Evolutionary conservation across 2,888 invertebrate species (phyloP).

Genomic region (Hydropsyche betteni): DNA sequence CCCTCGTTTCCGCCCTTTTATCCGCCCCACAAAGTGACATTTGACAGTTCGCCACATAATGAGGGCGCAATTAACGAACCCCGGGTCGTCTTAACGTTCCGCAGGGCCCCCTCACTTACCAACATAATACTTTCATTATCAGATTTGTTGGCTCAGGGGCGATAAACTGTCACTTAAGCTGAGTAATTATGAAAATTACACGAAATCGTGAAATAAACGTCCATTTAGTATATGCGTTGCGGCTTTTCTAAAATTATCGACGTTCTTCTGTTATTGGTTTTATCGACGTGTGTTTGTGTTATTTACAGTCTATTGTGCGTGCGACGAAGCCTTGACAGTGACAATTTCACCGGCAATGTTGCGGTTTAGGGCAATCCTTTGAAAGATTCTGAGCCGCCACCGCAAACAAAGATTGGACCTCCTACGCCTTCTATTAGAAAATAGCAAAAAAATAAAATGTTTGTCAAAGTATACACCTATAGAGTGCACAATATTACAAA

Average conservation of each 20-base stretch:
- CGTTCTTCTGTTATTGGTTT: constrained; percentile 13
- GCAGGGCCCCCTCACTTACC: not conserved
- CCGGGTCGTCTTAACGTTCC: constrained; percentile 35
- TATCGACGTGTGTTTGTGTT: constrained; percentile 24
- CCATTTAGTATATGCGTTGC: not conserved
- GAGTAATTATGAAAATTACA: not conserved
- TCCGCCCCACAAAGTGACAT: constrained; percentile 39
- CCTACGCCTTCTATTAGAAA: too few relatives aligned
- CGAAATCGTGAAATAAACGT: not conserved
- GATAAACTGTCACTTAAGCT: not conserved
- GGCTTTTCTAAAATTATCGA: not conserved
- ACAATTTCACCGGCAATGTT: constrained; percentile 31
- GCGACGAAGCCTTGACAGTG: constrained; percentile 38
- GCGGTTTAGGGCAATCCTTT: constrained; percentile 32
- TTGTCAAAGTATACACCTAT: too few relatives aligned
- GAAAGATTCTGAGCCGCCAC: constrained; percentile 33
- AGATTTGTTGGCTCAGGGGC: constrained; percentile 3
- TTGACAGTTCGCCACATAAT: constrained; percentile 48
- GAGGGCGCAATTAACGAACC: constrained; percentile 50
- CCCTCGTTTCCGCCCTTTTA: constrained; percentile 27
- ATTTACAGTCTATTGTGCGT: constrained; percentile 36
- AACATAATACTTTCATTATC: constrained; percentile 37
- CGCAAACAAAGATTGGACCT: constrained; percentile 33
- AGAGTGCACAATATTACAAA: too few relatives aligned
- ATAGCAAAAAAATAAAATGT: too few relatives aligned